These are phyloP conservation scores for Anguilla anguilla DNA, from an alignment of 2,797 vertebrate genomes.

Conservation along the genomic window DNA sequence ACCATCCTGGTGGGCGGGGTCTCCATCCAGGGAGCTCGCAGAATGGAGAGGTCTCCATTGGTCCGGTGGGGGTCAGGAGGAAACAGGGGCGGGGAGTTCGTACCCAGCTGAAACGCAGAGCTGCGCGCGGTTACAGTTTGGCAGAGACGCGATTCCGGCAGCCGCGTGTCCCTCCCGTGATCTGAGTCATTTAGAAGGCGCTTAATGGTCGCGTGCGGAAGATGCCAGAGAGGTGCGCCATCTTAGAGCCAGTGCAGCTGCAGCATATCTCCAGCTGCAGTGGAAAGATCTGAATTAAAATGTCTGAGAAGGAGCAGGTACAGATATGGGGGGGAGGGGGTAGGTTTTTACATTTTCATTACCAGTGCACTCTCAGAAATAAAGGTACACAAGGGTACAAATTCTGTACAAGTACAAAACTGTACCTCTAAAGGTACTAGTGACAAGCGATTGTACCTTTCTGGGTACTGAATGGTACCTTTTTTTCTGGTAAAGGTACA, in stretches of 20 bases:
- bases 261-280: neutral
- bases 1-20: neutral
- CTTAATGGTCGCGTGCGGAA: slow-evolving; percentile 14
- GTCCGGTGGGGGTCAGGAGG: neutral
- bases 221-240: neutral
- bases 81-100: neutral
- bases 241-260: neutral
- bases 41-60: neutral
- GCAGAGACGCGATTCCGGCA: neutral
- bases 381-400: no score
- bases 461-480: no score
- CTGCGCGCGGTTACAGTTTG: neutral
- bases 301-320: neutral
- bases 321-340: neutral
- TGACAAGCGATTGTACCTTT: no score
- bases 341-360: neutral
- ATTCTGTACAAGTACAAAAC: no score
- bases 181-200: slow-evolving; percentile 7
- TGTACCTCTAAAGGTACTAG: no score
- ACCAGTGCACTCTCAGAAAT: neutral
- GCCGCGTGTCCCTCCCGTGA: neutral
- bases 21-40: neutral
- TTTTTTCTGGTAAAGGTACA: no score
- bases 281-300: neutral
- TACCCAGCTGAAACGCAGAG: neutral